Evolutionary conservation across 2,113 vertebrate genomes (phyloP).

Genomic region (Alethe diademata): DNA sequence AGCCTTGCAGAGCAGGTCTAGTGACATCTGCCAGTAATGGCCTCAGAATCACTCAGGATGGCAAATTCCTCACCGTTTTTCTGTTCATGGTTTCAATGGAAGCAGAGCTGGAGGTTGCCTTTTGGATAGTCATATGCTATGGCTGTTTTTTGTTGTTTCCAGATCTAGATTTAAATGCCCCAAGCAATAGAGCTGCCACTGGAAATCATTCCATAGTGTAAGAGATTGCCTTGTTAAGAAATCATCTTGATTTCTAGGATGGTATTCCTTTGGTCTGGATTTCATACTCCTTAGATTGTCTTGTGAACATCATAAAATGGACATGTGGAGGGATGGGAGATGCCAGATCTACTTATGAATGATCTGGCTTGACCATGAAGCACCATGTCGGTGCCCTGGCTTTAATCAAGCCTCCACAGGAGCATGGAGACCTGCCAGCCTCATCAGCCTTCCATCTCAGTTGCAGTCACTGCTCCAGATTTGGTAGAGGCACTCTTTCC

Average conservation of each 20-base stretch:
- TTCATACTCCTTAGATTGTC: background rate
- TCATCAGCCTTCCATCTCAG: background rate
- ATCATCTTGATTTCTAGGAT: background rate
- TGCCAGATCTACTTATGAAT: background rate
- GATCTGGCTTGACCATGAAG: background rate
- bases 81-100: accelerated
- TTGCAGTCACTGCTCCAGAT: background rate
- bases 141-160: background rate
- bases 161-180: background rate
- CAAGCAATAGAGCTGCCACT: background rate
- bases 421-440: background rate
- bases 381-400: background rate
- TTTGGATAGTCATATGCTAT: background rate
- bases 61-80: background rate
- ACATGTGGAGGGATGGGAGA: background rate
- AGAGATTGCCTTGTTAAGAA: background rate
- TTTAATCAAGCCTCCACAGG: background rate
- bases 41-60: background rate
- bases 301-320: background rate
- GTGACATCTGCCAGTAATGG: background rate
- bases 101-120: background rate
- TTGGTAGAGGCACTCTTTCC: background rate
- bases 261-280: background rate
- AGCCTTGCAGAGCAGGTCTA: background rate
- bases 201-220: background rate